Evolutionary conservation across 2,797 vertebrate genomes (phyloP).

Genomic region (Heliangelus exortis): DNA sequence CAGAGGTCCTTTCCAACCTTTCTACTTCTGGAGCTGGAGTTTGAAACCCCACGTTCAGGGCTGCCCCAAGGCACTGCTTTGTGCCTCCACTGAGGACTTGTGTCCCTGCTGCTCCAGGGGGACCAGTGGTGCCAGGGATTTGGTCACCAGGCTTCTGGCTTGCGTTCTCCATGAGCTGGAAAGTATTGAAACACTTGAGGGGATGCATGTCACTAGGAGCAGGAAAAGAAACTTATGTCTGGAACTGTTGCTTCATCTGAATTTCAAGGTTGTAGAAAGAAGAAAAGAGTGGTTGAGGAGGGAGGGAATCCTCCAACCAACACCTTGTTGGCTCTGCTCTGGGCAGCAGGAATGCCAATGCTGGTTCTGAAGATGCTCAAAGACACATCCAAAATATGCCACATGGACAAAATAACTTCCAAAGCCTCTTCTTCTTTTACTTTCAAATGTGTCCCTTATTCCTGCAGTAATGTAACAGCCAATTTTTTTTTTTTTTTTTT

Average conservation of each 20-base stretch:
- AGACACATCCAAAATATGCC: neutral
- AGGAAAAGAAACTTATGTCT: neutral
- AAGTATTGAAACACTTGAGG: neutral
- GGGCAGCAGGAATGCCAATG: neutral
- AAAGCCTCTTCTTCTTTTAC: neutral
- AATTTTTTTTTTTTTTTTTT: neutral
- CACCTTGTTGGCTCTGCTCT: neutral
- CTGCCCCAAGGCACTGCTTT: fast-evolving
- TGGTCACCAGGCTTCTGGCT: neutral
- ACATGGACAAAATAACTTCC: fast-evolving
- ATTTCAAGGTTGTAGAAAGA: neutral
- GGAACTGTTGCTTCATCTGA: neutral
- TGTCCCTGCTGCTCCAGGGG: neutral
- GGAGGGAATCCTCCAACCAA: neutral
- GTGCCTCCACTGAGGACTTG: neutral
- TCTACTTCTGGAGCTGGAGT: too few relatives aligned
- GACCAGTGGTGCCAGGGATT: neutral
- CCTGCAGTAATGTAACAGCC: neutral
- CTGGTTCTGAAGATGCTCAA: neutral
- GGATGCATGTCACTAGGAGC: neutral
- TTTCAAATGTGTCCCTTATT: neutral
- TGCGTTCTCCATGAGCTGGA: neutral
- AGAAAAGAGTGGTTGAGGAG: neutral
- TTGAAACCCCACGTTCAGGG: too few relatives aligned
- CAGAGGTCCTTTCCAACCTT: too few relatives aligned